phyloP scores from a whole-genome alignment of 2,888 invertebrate genomes.

The Ariolimax columbianus region DNA sequence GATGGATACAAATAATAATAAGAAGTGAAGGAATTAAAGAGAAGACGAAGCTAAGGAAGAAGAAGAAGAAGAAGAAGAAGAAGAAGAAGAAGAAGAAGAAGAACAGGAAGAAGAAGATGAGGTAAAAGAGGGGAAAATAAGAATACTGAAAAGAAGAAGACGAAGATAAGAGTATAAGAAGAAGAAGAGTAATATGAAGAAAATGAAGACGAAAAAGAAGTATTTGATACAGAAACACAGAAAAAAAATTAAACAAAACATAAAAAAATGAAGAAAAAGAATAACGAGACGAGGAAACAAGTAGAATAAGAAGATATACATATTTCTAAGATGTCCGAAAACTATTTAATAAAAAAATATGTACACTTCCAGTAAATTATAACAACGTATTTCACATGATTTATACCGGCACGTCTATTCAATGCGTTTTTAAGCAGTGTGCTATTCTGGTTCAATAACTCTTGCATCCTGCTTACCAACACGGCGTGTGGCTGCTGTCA shows the following conservation, averaged over 20 bases:
- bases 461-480: too few species aligned
- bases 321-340: not conserved
- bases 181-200: too few species aligned
- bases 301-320: constrained; percentile 13
- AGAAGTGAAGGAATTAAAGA: too few species aligned
- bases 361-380: too few species aligned
- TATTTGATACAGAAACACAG: not conserved
- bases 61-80: constrained; percentile 10
- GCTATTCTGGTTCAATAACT: too few species aligned
- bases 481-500: too few species aligned
- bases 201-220: not conserved
- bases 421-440: too few species aligned
- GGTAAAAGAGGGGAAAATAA: not conserved
- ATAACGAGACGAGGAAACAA: constrained; percentile 5
- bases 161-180: not conserved
- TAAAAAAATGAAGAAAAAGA: constrained; percentile 7
- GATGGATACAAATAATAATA: not conserved
- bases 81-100: constrained; percentile 15
- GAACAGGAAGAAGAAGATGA: not conserved
- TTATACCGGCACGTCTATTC: too few species aligned
- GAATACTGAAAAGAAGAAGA: not conserved
- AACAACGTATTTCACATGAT: too few species aligned
- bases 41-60: constrained; percentile 6
- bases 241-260: not conserved
- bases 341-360: too few species aligned